Base-by-base conservation (phyloP, 2,113 vertebrate species). In the Scartelaos histophorus region DNA sequence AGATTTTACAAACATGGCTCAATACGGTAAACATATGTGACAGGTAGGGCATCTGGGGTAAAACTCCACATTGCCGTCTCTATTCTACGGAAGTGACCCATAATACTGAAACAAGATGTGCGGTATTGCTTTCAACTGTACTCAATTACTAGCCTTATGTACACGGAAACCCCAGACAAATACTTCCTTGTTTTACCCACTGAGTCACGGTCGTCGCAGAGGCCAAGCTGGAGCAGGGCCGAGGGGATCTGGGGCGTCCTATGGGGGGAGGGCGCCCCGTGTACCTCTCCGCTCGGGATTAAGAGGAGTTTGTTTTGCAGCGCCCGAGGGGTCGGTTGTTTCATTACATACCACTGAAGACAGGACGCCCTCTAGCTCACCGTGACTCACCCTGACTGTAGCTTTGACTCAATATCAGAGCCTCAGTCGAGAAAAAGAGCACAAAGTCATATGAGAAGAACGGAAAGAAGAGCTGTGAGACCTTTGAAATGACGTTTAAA, bases 271-370 rank as follows among this genome's bases (percentile, higher is more conserved):
- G 78, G 74, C 64, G 69, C n/a, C 21, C 35, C 64, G 69, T 56
- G 77, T 69, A 81, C 72, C 72, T 82, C 78, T 83, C 80, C 73
- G 71, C 61, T 66, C 74, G 79, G 78, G 87, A 85, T 88, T 84
- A 85, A 76, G 57, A 73, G 71, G 81, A 82, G 76, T 82, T 3
- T 79, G 83, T 86, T 90, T 87, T 88, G 74, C 68, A 54, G 76
- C 71, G 64, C 88, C 72, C 65, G 21, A 5, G 85, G 87, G 80
- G 70, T 47, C 69, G 81, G 68, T 79, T 84, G 81, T 83, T 85
- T 84, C 73, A 83, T 83, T 72, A 76, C 87, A 90, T 90, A 89
- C 82, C 86, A 71, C 75, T 67, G 58, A 81, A 64, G 82, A 69
- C 61, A 64, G 34, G 34, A n/a, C 43, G 70, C 76, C 78, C 78